Evolutionary conservation across 2,797 vertebrate genomes (phyloP), one percentile per base, ranked within the genome.

Genomic region (Etheostoma nigrum): DNA sequence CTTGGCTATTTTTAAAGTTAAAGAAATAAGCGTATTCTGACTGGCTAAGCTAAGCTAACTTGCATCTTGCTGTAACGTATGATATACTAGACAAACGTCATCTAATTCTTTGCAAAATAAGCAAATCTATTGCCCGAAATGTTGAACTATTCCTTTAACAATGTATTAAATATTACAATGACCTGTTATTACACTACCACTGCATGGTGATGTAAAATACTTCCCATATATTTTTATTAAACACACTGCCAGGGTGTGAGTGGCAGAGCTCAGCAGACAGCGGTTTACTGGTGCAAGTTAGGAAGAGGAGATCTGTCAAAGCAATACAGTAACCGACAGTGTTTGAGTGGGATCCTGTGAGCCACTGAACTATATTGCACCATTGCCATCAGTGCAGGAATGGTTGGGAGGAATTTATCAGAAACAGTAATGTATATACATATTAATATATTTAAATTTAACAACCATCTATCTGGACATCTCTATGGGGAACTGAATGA

Each of bases 251-350:
- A 44, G 53, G 27, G 47, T 53, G 52, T 74, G 27, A 62, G 59
- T 25, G 40, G 57, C 54, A 45, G 61, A 65, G 57, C 63, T 72
- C 69, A 51, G 42, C 16, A 19, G 51, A 58, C 51, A 11, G n/a
- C 0, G 1, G 15, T 67, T 78, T 65, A 69, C n/a, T 66, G 51
- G 42, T 76, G 14, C 44, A 33, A 23, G 60, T 33, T 27, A 58
- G 19, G 27, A 70, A 25, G 53, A 47, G 52, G 47, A 66, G 15
- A 47, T 57, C 45, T 62, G 54, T 82, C 69, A 69, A n/a, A 74
- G 52, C 4, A 10, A 47, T 30, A 3, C 21, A 70, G 6, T 53
- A 54, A 42, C 51, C 81, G 65, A 67, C 42, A 51, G n/a, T 12
- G 30, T 60, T 47, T 36, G 36, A 72, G 58, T 25, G 13, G n/a